Percentiles rank a stretch among this genome's conserved stretches.
These are phyloP conservation scores for Lynx canadensis DNA, from an alignment of 2,113 vertebrate genomes.

Conservation along the genomic window DNA sequence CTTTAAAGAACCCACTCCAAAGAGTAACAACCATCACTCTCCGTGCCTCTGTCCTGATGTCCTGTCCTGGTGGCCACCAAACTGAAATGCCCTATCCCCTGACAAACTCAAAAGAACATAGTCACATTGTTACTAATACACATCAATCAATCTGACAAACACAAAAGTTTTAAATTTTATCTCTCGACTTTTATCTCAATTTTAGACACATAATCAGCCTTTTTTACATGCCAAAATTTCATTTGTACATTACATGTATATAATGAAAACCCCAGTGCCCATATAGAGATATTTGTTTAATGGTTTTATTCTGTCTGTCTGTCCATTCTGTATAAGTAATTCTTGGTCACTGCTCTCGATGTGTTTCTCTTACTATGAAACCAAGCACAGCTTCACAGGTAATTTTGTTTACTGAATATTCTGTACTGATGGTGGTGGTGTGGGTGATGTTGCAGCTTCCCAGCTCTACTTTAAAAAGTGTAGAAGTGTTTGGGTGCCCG, in stretches of 20 bases:
- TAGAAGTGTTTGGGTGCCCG: no score
- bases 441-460: rapidly evolving
- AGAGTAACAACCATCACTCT: neutral
- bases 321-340: neutral
- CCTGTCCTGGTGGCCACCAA: neutral
- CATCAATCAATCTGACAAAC: neutral
- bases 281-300: neutral
- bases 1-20: neutral
- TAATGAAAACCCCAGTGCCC: neutral
- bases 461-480: no score
- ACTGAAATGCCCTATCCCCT: neutral
- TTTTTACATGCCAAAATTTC: neutral
- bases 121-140: neutral
- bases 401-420: neutral
- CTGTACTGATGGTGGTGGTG: neutral
- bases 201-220: neutral
- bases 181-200: neutral
- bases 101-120: neutral
- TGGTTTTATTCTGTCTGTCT: neutral
- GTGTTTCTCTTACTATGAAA: neutral
- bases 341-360: neutral
- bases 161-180: neutral
- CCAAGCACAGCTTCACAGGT: neutral
- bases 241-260: neutral
- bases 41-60: neutral